phyloP scores from a whole-genome alignment of 2,888 invertebrate species.

The Ernsta delagoae region DNA sequence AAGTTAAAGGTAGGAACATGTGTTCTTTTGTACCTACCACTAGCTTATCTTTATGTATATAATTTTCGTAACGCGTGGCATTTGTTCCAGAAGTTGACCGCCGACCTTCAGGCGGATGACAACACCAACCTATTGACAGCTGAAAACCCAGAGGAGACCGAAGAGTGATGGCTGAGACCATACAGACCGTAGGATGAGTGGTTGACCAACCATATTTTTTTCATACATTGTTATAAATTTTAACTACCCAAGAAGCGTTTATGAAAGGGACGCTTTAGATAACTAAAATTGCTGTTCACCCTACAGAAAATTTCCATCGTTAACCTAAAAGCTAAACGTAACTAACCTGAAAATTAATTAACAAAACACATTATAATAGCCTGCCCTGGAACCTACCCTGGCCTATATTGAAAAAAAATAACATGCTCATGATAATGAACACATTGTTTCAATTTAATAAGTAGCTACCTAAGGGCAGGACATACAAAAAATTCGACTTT shows the following conservation, averaged over 20 bases:
- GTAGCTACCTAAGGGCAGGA: no score
- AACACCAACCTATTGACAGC: constrained; percentile 79
- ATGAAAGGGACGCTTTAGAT: not conserved
- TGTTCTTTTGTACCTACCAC: no score
- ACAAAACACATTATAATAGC: no score
- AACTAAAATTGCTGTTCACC: not conserved
- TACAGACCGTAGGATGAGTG: constrained; percentile 68
- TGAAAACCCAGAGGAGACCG: constrained; percentile 76
- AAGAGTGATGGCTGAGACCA: constrained; percentile 55
- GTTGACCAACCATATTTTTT: constrained; percentile 7
- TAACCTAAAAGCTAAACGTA: not conserved
- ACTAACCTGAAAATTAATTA: not conserved
- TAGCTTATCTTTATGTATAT: no score
- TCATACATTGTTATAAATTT: not conserved
- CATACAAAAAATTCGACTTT: no score
- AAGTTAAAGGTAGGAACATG: no score
- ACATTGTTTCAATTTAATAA: no score
- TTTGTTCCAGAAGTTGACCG: constrained; percentile 72
- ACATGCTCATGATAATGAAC: no score
- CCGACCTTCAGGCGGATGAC: constrained; percentile 76
- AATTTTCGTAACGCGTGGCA: no score
- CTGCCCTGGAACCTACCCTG: no score
- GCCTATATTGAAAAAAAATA: no score
- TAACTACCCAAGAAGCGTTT: not conserved
- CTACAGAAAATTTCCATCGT: no score